These are phyloP conservation scores for Hafferia zeledoni DNA, from an alignment of 2,797 vertebrate genomes.

Conservation along the genomic window DNA sequence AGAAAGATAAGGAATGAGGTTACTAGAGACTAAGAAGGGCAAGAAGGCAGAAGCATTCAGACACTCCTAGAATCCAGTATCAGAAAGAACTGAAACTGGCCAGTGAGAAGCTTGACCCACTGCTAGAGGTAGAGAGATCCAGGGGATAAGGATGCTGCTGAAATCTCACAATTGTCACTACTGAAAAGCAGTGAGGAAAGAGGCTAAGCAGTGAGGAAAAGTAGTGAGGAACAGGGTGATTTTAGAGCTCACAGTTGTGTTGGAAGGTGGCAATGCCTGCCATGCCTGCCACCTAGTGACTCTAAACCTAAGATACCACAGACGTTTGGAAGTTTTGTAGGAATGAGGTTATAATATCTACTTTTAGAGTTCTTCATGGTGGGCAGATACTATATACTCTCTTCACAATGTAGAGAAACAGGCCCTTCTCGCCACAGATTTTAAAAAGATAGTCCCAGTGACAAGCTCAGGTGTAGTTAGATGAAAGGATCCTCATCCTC, in stretches of 20 bases:
- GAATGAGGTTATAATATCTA: not conserved
- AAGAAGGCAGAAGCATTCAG: not conserved
- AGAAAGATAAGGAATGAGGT: not conserved
- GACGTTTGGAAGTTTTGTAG: not conserved
- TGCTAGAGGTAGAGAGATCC: not conserved
- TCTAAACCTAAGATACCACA: not conserved
- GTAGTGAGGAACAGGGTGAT: not conserved
- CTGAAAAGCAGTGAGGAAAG: not conserved
- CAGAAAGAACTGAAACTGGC: not conserved
- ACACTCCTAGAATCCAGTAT: not conserved
- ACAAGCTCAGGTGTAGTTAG: not conserved
- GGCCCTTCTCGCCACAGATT: not conserved
- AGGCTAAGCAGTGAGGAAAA: not conserved
- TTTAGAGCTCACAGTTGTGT: not conserved
- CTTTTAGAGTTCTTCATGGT: not conserved
- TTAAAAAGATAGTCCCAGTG: not conserved
- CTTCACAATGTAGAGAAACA: not conserved
- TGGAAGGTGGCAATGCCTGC: slow-evolving; percentile 26
- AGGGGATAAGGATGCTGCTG: not conserved
- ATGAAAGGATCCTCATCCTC: not conserved
- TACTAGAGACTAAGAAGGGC: not conserved
- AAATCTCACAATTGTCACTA: not conserved
- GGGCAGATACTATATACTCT: not conserved
- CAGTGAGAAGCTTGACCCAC: not conserved
- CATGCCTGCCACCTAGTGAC: slow-evolving; percentile 52